phyloP scores from a whole-genome alignment of 2,888 invertebrate species.

The Argyresthia goedartella region DNA sequence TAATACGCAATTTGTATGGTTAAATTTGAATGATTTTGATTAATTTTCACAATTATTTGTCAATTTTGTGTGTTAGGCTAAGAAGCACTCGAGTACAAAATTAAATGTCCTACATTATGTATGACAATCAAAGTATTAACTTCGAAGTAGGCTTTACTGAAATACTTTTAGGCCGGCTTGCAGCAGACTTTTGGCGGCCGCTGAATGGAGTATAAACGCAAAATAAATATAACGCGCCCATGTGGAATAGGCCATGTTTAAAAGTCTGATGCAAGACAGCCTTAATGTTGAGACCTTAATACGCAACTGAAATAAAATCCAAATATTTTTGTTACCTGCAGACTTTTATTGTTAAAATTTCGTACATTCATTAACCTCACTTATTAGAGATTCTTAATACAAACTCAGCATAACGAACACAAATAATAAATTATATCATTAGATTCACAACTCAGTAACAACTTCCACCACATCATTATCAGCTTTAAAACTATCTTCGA shows the following conservation, averaged over 20 bases:
- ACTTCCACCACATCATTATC: not conserved
- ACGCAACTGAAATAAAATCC: slow-evolving; percentile 47
- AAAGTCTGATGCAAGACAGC: too few relatives aligned
- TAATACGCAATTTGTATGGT: too few relatives aligned
- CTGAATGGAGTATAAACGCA: too few relatives aligned
- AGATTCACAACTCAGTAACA: too few relatives aligned
- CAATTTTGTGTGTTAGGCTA: slow-evolving; percentile 20
- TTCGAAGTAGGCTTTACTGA: slow-evolving; percentile 4
- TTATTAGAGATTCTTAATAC: not conserved
- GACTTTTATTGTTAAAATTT: slow-evolving; percentile 23
- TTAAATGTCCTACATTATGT: slow-evolving; percentile 14
- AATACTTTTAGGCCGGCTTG: too few relatives aligned
- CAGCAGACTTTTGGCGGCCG: too few relatives aligned
- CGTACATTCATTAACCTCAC: not conserved
- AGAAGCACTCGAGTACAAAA: slow-evolving; percentile 60
- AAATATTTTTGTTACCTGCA: slow-evolving; percentile 53
- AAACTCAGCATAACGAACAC: not conserved
- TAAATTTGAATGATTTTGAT: not conserved
- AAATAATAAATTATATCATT: too few relatives aligned
- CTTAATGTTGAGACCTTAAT: slow-evolving; percentile 28
- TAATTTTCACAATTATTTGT: not conserved
- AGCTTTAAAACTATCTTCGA: slow-evolving; percentile 6
- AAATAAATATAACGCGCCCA: too few relatives aligned
- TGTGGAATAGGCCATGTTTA: too few relatives aligned
- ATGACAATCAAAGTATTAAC: not conserved